phyloP scores from a whole-genome alignment of 1,140 invertebrate species.

The Asbolus verrucosus region DNA sequence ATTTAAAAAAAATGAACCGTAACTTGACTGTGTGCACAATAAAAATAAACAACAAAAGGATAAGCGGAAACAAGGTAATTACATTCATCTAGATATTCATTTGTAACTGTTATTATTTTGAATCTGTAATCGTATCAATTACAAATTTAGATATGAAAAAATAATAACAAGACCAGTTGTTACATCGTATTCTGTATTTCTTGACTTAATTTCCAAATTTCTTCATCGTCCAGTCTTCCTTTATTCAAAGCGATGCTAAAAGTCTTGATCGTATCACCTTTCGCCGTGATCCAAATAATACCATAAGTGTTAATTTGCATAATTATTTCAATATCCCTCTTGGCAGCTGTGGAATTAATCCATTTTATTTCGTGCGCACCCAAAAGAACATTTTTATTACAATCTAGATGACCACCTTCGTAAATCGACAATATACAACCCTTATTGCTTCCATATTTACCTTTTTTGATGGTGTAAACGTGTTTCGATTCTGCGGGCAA shows the following conservation, averaged over 20 bases:
- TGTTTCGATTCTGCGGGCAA: constrained; percentile 12
- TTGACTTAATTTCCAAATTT: neutral
- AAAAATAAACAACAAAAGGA: too few relatives aligned
- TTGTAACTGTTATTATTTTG: too few relatives aligned
- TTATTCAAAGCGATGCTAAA: constrained; percentile 22
- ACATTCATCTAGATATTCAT: too few relatives aligned
- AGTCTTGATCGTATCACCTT: constrained; percentile 9
- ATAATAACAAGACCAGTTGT: too few relatives aligned
- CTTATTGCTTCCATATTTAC: constrained; percentile 7
- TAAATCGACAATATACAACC: constrained; percentile 25
- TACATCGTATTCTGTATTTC: constrained; percentile 6
- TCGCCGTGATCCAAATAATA: constrained; percentile 17
- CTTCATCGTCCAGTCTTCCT: constrained; percentile 3
- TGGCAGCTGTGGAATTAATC: neutral
- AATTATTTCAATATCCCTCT: neutral
- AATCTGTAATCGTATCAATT: too few relatives aligned
- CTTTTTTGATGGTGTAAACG: neutral
- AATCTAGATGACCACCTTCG: constrained; percentile 6
- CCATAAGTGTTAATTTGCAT: constrained; percentile 29
- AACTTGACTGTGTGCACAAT: too few relatives aligned
- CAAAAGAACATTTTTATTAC: constrained; percentile 20
- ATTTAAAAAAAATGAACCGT: too few relatives aligned
- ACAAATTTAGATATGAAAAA: too few relatives aligned
- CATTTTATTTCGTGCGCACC: constrained; percentile 21
- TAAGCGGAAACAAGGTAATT: too few relatives aligned